Evolutionary conservation across 2,797 vertebrate genomes (phyloP), one percentile per base, ranked within the genome.

Genomic region (Busarellus nigricollis): DNA sequence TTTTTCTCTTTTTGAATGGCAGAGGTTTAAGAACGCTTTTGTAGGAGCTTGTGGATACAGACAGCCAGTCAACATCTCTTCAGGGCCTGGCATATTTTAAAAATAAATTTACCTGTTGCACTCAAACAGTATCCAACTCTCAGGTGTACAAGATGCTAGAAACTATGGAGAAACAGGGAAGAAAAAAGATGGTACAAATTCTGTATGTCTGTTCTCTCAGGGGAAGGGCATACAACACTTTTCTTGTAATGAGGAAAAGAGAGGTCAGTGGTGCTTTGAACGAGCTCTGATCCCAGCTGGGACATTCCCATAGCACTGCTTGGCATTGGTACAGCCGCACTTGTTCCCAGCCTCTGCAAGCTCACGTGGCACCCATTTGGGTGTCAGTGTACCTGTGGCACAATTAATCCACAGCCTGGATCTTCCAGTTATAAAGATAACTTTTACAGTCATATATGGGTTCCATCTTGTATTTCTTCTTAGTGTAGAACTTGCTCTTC

Each of bases 301-400:
- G 59, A 13, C 5, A 4, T 40, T 93, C 9, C 47, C 20, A 11
- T 25, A 31, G 67, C 28, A 20, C n/a, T 15, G 2, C 15, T 11
- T 61, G 37, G n/a, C 42, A 11, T 3, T 38, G 22, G 26, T 47
- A 37, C 42, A 69, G 76, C 67, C 1, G 0, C 5, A 0, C 29
- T 58, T 22, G 22, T 66, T 93, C 42, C 45, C 63, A 44, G 40
- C 10, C 40, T 61, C 67, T 20, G 11, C 3, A 52, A 52, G 40
- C 49, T 91, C 33, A 35, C 1, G 4, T 65, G 65, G 31, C 38
- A n/a, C 29, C 54, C 2, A 0, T 47, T 33, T 49, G 14, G 4
- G 52, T 79, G 25, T 26, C 9, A 25, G 1, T 57, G 40, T 12
- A 13, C 49, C 50, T 52, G 31, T 42, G 66, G 37, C 58, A 24